These are phyloP conservation scores for Labeo rohita DNA, from an alignment of 2,113 vertebrate genomes.

Conservation along the genomic window DNA sequence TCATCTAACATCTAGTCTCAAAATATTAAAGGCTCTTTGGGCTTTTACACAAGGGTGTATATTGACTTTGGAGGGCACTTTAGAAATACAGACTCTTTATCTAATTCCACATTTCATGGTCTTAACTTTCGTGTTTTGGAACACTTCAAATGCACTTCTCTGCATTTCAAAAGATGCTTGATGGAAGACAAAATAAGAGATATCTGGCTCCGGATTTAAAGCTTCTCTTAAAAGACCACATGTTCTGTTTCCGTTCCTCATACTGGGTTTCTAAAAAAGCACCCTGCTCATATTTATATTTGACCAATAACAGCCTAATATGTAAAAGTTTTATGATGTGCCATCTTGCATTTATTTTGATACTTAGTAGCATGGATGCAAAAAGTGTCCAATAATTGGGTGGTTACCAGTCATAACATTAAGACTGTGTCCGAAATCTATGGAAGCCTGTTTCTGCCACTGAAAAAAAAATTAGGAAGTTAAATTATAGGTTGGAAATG, in stretches of 20 bases:
- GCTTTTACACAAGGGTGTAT: constrained; percentile 1
- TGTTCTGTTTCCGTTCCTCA: background rate
- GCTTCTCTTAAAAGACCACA: background rate
- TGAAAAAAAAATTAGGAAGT: too few species aligned
- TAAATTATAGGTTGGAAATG: too few species aligned
- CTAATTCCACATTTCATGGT: constrained; percentile 4
- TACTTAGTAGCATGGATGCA: background rate
- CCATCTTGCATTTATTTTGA: background rate
- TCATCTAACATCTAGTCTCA: constrained; percentile 60
- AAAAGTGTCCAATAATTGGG: background rate
- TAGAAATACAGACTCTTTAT: background rate
- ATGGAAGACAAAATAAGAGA: background rate
- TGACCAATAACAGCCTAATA: background rate
- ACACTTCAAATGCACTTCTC: background rate
- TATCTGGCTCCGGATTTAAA: background rate
- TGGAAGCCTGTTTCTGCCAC: too few species aligned
- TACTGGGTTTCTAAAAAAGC: background rate
- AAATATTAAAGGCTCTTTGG: constrained; percentile 47
- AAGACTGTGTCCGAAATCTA: too few species aligned
- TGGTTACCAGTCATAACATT: too few species aligned
- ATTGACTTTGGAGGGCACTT: background rate
- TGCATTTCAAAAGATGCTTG: constrained; percentile 50
- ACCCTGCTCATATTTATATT: background rate
- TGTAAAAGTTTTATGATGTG: background rate
- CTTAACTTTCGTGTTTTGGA: background rate